Conservation (phyloP, 2,888 invertebrate genomes). For the Nymphalis c-album region DNA sequence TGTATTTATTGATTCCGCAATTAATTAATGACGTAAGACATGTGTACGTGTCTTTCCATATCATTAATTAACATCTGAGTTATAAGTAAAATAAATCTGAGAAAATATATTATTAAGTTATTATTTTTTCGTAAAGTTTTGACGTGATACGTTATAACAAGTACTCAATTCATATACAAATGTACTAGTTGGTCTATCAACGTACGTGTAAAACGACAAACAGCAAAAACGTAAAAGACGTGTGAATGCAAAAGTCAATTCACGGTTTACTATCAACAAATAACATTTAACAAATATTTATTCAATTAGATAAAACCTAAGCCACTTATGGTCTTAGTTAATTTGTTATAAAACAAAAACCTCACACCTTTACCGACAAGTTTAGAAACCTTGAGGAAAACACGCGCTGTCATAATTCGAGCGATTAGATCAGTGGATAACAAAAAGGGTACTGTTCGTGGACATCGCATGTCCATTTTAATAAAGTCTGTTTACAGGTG, state of each 20-base stretch:
- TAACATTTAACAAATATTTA: slow-evolving; percentile 18
- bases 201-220: slow-evolving; percentile 8
- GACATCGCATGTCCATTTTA: slow-evolving; percentile 37
- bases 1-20: neutral
- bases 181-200: neutral
- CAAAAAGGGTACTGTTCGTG: slow-evolving; percentile 34
- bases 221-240: neutral
- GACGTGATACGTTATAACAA: neutral
- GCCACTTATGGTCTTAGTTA: slow-evolving; percentile 25
- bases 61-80: too few relatives aligned
- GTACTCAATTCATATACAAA: too few relatives aligned
- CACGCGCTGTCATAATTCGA: slow-evolving; percentile 38
- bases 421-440: slow-evolving; percentile 43
- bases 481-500: slow-evolving; percentile 36
- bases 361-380: slow-evolving; percentile 40
- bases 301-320: slow-evolving; percentile 18
- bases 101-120: too few relatives aligned
- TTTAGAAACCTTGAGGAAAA: slow-evolving; percentile 32
- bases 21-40: neutral
- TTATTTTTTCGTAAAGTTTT: neutral
- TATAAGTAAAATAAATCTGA: too few relatives aligned
- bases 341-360: slow-evolving; percentile 16
- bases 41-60: neutral
- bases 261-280: neutral
- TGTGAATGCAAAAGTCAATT: neutral